Evolutionary conservation across 2,797 vertebrate species (phyloP), one percentile per base, ranked within the genome.

Genomic region (Sebastes baramenuke): DNA sequence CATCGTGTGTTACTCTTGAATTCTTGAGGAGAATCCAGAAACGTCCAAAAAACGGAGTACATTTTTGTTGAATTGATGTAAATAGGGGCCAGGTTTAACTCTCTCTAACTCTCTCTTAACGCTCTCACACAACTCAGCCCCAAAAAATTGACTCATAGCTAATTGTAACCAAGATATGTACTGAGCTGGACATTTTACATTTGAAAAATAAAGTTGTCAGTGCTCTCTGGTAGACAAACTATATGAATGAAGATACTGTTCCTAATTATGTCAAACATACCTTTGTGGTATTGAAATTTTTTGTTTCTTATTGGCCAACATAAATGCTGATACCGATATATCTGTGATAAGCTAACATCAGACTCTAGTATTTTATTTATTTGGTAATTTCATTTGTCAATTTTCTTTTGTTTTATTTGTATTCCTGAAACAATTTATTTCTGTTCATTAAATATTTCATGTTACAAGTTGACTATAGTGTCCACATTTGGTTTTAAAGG

Each of bases 41-140:
- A 38, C 46, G 3, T 52, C 46, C 14, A 0, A 42, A 52, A 22
- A 22, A 54, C 20, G 2, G n/a, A 54, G n/a, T 54, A n/a, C 0
- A n/a, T 54, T n/a, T 0, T 22, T 54, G 52, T 54, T 54, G 52
- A 54, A 54, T 11, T 52, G 8, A 49, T 20, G 16, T 49, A 49
- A 49, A 49, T 49, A 7, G 46, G 18, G 46, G 2, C 8, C 16
- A 18, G 16, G 42, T 46, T 8, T 18, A 46, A 46, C 42, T 0
- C 14, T 46, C 14, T 38, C 36, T 38, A 38, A 38, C 36, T 38
- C 36, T 38, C 36, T 38, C 36, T 2, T 38, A 38, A 38, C 12
- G 36, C 5, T 38, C 36, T 38, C 36, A 38, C 36, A 38, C 36
- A 38, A 46, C 42, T 46, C 42, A 46, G 42, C 42, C 24, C 24